Evolutionary conservation across 2,888 invertebrate species (phyloP), one percentile per base, ranked within the genome.

Genomic region (Trachelus iudaicus): DNA sequence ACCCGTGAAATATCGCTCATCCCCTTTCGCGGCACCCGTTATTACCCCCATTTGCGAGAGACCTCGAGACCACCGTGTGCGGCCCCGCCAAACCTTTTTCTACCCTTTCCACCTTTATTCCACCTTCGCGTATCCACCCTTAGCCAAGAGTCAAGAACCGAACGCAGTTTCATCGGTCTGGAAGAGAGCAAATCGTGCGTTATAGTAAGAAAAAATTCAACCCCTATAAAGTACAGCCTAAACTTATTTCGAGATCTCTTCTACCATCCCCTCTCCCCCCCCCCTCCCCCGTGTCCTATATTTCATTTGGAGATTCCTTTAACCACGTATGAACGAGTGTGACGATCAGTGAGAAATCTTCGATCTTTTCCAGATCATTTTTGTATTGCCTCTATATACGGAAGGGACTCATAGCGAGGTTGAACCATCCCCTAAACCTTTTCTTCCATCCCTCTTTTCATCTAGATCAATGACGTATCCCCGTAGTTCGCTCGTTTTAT

Each of bases 1-100:
- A 89, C 89, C 89, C 86, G 89, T 91, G 90, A 90, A 90, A 91
- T 91, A 90, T 90, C 88, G 89, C 85, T 85, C 79, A 81, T 77
- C 76, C 77, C 30, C 34, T 79, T 73, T 79, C 75, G 34, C 40
- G 76, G 31, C 69, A 69, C 73, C 73, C 75, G 75, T 79, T 76
- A 78, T 76, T 75, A 34, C 74, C 68, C 68, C 78, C 33, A 71
- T 71, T 71, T 71, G 71, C 56, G 56, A 56, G 56, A 56, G 56
- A 40, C 40, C 40, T 15, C 40, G 40, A 15, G 40, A 56, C 56
- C 56, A 56, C 23, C 56, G 6, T 56, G 56, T 0, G 23, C 56
- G 68, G 68, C 77, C 73, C 77, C 68, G 78, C 73, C 80, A 76
- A 80, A 82, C 82, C 82, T 82, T 83, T 83, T 83, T 85, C 83